Conservation (phyloP, 1,140 invertebrate genomes). For the Bombus impatiens region DNA sequence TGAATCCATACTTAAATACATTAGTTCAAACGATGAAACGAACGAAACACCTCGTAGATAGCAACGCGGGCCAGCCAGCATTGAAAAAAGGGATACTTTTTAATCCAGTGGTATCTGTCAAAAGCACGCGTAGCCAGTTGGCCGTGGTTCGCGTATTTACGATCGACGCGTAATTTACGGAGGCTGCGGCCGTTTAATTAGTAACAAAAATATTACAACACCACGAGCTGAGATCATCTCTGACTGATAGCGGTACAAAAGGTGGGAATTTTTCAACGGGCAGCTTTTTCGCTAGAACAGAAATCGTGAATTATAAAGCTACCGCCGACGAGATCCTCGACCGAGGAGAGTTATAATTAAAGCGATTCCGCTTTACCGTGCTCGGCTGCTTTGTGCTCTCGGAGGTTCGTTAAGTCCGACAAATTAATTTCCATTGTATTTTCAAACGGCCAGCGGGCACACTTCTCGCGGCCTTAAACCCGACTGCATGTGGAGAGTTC, state of each 20-base stretch:
- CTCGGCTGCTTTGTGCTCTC: constrained; percentile 37
- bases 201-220: not conserved
- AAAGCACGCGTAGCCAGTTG: not conserved
- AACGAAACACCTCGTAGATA: not conserved
- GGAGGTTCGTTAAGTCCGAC: constrained; percentile 59
- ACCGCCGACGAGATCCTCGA: not conserved
- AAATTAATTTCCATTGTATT: constrained; percentile 63
- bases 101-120: not conserved
- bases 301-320: not conserved
- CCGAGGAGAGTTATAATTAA: constrained; percentile 48
- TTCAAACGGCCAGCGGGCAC: constrained; percentile 42
- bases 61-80: not conserved
- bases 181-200: constrained; percentile 2
- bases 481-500: not conserved
- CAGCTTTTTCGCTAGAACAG: not conserved
- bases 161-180: constrained; percentile 16
- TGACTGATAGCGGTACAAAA: not conserved
- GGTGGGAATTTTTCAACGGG: not conserved
- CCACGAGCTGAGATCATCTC: not conserved
- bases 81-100: not conserved
- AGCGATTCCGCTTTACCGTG: constrained; percentile 25
- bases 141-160: not conserved
- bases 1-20: not conserved
- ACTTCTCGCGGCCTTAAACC: constrained; percentile 35
- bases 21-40: not conserved